These are phyloP conservation scores for Pipistrellus kuhlii DNA, from an alignment of 2,797 vertebrate species.

Conservation along the genomic window DNA sequence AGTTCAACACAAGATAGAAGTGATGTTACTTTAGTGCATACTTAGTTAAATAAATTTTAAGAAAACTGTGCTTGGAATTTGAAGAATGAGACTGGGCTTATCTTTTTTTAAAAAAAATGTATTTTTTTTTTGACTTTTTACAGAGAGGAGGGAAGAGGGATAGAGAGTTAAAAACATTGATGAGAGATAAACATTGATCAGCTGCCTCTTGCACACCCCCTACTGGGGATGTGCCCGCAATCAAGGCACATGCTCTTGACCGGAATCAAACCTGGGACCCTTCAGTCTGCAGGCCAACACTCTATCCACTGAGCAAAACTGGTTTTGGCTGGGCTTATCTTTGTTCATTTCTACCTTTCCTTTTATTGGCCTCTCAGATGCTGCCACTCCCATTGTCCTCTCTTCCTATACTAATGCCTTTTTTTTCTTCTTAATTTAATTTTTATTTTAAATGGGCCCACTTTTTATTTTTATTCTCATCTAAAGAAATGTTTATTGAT, in stretches of 20 bases:
- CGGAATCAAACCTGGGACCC: too few species aligned
- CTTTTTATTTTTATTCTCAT: neutral
- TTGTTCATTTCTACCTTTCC: neutral
- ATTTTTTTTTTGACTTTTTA: too few species aligned
- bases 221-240: too few species aligned
- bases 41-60: conserved; percentile 12
- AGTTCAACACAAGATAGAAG: neutral
- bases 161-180: too few species aligned
- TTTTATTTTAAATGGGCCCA: neutral
- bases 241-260: too few species aligned
- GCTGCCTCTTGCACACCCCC: too few species aligned
- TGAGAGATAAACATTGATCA: too few species aligned
- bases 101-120: neutral
- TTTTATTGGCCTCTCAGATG: neutral
- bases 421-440: neutral
- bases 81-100: neutral
- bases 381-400: neutral
- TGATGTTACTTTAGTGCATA: neutral
- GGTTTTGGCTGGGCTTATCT: neutral
- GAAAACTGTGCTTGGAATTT: neutral
- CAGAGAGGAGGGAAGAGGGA: too few species aligned
- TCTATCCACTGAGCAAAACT: too few species aligned
- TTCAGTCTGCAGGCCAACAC: too few species aligned
- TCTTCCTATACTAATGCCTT: neutral
- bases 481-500: neutral